Evolutionary conservation across 1,140 invertebrate species (phyloP), one percentile per base, ranked within the genome.

Genomic region (Lordiphosa mommai): DNA sequence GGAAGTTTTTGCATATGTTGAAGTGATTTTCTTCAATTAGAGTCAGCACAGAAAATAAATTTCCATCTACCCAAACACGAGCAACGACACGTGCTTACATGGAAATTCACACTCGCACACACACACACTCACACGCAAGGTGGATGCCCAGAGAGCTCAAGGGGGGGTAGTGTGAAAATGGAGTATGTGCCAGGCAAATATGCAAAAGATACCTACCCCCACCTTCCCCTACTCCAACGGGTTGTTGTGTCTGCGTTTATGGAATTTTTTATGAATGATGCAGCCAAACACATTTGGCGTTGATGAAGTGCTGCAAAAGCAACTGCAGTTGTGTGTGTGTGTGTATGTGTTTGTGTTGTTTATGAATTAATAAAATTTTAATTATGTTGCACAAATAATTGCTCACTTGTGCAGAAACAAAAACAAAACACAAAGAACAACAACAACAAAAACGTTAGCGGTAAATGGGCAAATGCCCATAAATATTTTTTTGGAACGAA

Each of bases 351-450:
- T 50, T 41, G 33, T 33, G 27, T 77, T 77, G 73, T 79, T 79
- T 77, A 79, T 77, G 72, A 77, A 77, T 77, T 77, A 76, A 77
- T 76, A 77, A 76, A 71, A 77, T 72, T 77, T 79, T 79, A 72
- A 77, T 77, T 77, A 77, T 77, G 72, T 77, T 77, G 72, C 72
- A 77, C 67, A 77, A 76, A 72, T 76, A 77, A 76, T 77, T 76
- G 72, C 66, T 61, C 72, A 67, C 67, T 77, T 79, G 73, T 72
- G 72, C 67, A 58, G 63, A 71, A 67, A 66, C 16, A 4, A 37
- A 6, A 14, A 37, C 8, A n/a, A 33, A 37, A 14, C 13, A 40
- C 23, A 43, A 27, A 43, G 27, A 47, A 33, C 34, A 53, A 40
- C 43, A 49, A 12, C 51, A 66, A 34, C 46, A 63, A 29, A 33